These are phyloP conservation scores for Papilio xuthus DNA, from an alignment of 1,140 invertebrate species.

Conservation along the genomic window DNA sequence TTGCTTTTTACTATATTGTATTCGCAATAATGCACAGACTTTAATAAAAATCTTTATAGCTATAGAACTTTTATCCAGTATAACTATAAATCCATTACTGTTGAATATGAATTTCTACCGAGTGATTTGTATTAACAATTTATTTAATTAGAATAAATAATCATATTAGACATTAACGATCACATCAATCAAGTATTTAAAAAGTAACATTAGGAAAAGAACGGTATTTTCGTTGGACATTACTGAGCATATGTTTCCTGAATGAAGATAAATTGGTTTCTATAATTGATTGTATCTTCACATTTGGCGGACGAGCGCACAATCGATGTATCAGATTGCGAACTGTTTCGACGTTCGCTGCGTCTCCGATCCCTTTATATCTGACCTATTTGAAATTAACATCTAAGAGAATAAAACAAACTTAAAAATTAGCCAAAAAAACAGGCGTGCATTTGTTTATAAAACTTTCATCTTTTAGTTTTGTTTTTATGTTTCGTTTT, in stretches of 20 bases:
- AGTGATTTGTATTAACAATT: background rate
- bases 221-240: conserved; percentile 1
- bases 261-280: conserved; percentile 21
- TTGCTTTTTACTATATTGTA: conserved; percentile 32
- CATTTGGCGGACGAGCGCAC: conserved; percentile 15
- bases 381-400: conserved; percentile 10
- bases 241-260: background rate
- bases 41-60: background rate
- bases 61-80: background rate
- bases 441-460: background rate
- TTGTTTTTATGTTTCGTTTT: background rate
- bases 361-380: background rate
- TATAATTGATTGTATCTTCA: conserved; percentile 19
- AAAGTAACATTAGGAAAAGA: background rate
- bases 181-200: background rate
- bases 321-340: conserved; percentile 26
- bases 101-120: background rate
- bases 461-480: background rate
- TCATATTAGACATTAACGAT: background rate
- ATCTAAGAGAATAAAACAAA: background rate
- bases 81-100: background rate
- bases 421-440: too few relatives aligned
- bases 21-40: conserved; percentile 1
- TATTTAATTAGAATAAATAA: background rate
- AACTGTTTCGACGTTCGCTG: background rate